phyloP scores from a whole-genome alignment of 2,888 invertebrate genomes.

The Andrena chrysosceles region DNA sequence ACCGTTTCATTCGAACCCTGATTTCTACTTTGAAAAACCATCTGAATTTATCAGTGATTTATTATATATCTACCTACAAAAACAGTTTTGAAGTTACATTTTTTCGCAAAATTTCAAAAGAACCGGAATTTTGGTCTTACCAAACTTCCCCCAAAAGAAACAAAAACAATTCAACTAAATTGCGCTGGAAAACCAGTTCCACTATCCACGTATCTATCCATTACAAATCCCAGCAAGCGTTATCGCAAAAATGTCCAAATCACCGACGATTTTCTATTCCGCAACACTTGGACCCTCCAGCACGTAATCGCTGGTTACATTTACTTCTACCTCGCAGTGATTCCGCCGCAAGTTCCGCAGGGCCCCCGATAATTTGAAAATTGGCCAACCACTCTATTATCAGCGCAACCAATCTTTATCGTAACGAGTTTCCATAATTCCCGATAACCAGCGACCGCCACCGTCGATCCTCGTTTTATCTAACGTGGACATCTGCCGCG shows the following conservation, averaged over 20 bases:
- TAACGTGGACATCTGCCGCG: not conserved
- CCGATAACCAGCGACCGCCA: constrained; percentile 26
- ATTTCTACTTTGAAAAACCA: too few relatives aligned
- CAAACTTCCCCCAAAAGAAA: too few relatives aligned
- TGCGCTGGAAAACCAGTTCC: too few relatives aligned
- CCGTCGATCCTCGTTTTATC: not conserved
- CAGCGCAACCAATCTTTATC: not conserved
- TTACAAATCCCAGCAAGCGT: too few relatives aligned
- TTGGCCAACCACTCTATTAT: constrained; percentile 20
- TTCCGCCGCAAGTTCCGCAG: not conserved
- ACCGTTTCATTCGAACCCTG: too few relatives aligned
- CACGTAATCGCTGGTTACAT: not conserved
- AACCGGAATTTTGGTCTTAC: too few relatives aligned
- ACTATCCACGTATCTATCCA: too few relatives aligned
- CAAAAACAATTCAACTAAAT: too few relatives aligned
- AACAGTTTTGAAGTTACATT: too few relatives aligned
- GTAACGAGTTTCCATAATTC: constrained; percentile 48
- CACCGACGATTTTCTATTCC: not conserved
- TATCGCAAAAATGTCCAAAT: not conserved
- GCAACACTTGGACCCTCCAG: not conserved
- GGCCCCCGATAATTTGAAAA: constrained; percentile 44
- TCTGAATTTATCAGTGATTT: too few relatives aligned
- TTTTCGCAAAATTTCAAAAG: too few relatives aligned
- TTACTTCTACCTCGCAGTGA: not conserved
- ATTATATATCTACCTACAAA: too few relatives aligned